phyloP scores from a whole-genome alignment of 2,797 vertebrate species.

The Loriculus beryllinus region DNA sequence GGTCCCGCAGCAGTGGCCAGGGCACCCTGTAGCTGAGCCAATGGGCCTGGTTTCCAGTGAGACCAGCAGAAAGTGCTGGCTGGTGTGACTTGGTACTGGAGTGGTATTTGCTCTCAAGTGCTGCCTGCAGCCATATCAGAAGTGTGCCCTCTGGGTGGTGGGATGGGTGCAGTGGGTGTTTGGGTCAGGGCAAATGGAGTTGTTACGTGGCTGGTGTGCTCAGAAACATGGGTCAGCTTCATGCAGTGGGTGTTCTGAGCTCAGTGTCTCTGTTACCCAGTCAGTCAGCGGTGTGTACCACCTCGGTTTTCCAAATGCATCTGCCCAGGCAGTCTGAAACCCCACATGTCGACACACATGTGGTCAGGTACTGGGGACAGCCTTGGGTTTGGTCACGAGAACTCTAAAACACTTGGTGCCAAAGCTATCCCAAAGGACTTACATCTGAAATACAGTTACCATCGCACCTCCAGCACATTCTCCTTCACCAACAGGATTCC shows the following conservation, averaged over 20 bases:
- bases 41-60: not conserved
- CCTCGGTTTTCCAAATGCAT: not conserved
- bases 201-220: not conserved
- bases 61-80: not conserved
- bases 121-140: accelerated
- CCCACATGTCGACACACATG: accelerated
- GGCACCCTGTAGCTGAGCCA: not conserved
- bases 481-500: not conserved
- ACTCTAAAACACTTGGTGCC: accelerated
- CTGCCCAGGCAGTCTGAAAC: not conserved
- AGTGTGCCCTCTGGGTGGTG: not conserved
- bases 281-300: not conserved
- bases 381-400: not conserved
- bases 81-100: not conserved
- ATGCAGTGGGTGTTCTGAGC: not conserved
- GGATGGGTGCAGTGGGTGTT: not conserved
- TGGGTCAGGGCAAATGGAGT: accelerated
- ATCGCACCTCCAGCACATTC: accelerated
- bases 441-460: accelerated
- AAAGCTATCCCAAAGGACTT: not conserved
- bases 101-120: accelerated
- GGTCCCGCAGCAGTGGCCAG: not conserved
- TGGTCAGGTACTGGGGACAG: not conserved
- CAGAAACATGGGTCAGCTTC: not conserved
- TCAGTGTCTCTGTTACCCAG: no score